Base-by-base conservation (phyloP, 2,797 vertebrate genomes). In the Amniataba percoides region DNA sequence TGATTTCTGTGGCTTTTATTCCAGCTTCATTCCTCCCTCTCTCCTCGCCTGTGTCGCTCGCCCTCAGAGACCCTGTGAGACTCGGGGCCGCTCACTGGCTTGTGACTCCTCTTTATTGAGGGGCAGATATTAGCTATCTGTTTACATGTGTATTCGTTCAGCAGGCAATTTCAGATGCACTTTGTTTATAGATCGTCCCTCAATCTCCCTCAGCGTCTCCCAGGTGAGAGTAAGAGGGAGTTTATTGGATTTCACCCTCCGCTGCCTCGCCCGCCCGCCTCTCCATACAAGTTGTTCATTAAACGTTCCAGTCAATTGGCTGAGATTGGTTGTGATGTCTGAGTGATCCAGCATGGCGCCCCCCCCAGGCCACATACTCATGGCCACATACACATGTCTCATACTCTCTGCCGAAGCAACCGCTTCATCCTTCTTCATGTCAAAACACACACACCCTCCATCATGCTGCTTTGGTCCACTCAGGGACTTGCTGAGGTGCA, bases 221-320 rank as follows among this genome's bases (percentile, higher is more conserved):
- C 90, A 92, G 92, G 87, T 94, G 90, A 93, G 83, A 82, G 73
- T 79, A 67, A 88, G 84, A 79, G 85, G 84, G 81, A 81, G 77
- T 90, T 94, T 95, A 94, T 94, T 95, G 93, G 93, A 95, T 95
- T 94, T 93, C 90, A 88, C 82, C 88, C 87, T 92, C 88, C 56
- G 52, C 84, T 86, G 84, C 90, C 81, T 91, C 31, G 65, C 83
- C 69, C 23, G 72, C 81, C 75, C 34, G 67, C 79, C 89, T 87
- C 86, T 77, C 89, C 82, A 77, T 88, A 83, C 77, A 77, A 74
- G 78, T 86, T 93, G 92, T 92, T 95, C 92, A 95, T 95, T 93
- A 95, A 93, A 90, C 83, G 90, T 94, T 94, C 86, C 89, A 92
- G 85, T 93, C 92, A 91, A 91, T 92, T 92, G 92, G 83, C 84